phyloP scores from a whole-genome alignment of 2,797 vertebrate species.

The Vespertilio murinus region DNA sequence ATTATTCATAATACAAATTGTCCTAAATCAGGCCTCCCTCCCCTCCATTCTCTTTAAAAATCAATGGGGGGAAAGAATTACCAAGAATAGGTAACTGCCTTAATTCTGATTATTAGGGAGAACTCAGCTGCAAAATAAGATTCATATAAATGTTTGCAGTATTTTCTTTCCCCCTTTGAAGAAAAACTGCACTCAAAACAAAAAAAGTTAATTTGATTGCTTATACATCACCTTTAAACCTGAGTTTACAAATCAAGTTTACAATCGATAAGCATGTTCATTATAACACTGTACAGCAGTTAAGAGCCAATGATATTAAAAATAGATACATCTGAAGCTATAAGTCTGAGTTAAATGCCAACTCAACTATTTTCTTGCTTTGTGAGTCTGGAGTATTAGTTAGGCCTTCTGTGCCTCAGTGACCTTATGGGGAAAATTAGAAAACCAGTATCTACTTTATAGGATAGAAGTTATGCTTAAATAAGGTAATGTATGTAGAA shows the following conservation, averaged over 20 bases:
- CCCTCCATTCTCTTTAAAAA: too few relatives aligned
- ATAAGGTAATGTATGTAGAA: background rate
- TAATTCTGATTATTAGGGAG: background rate
- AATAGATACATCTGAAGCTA: background rate
- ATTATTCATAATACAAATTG: background rate
- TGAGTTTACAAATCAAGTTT: background rate
- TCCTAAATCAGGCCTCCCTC: background rate
- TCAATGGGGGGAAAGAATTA: too few relatives aligned
- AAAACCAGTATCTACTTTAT: background rate
- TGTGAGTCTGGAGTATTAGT: background rate
- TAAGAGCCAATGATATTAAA: background rate
- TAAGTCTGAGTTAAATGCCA: background rate
- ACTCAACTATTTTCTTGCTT: background rate
- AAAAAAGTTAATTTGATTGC: background rate
- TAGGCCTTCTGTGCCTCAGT: background rate
- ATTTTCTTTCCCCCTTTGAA: conserved; percentile 1
- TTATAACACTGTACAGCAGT: background rate
- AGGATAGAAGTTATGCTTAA: background rate
- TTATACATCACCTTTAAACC: background rate
- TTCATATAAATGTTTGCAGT: background rate
- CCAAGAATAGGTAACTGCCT: background rate
- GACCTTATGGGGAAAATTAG: background rate
- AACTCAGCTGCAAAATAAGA: background rate
- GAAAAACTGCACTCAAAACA: background rate
- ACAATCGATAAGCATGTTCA: background rate